phyloP scores from a whole-genome alignment of 2,797 vertebrate genomes.

The Rhinatrema bivittatum region DNA sequence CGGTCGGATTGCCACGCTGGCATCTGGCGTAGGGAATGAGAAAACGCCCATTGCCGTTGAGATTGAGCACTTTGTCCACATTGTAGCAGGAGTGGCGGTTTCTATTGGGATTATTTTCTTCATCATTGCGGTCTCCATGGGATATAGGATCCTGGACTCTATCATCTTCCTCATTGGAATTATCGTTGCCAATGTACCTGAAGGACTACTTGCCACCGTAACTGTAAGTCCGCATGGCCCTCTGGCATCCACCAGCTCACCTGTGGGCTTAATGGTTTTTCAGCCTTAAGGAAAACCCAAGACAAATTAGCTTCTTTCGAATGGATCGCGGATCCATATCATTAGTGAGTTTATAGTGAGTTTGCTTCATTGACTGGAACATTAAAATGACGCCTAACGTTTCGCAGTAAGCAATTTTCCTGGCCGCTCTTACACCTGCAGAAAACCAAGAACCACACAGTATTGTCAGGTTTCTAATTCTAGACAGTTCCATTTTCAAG shows the following conservation, averaged over 20 bases:
- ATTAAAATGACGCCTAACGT: too few species aligned
- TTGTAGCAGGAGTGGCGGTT: slow-evolving; percentile 61
- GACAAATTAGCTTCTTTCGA: too few species aligned
- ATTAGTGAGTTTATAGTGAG: too few species aligned
- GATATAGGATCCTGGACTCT: slow-evolving; percentile 51
- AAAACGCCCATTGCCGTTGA: slow-evolving; percentile 65
- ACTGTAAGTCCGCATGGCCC: slow-evolving; percentile 45
- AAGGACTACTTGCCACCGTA: slow-evolving; percentile 65
- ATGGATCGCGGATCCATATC: too few species aligned
- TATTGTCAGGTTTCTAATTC: too few species aligned
- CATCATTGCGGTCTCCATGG: slow-evolving; percentile 57
- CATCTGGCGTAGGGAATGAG: slow-evolving; percentile 55
- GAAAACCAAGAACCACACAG: too few species aligned
- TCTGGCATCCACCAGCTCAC: neutral
- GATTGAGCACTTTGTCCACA: slow-evolving; percentile 66
- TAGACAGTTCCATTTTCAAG: too few species aligned
- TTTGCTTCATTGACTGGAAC: too few species aligned
- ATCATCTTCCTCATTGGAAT: slow-evolving; percentile 73
- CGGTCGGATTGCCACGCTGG: slow-evolving; percentile 60
- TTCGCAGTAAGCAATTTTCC: too few species aligned
- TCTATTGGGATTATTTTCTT: slow-evolving; percentile 61
- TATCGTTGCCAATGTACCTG: slow-evolving; percentile 68
- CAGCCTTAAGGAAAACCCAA: too few species aligned
- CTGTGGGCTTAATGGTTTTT: too few species aligned
- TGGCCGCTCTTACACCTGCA: too few species aligned